Evolutionary conservation across 2,113 vertebrate species (phyloP).

Genomic region (Amblyopsis rosae): DNA sequence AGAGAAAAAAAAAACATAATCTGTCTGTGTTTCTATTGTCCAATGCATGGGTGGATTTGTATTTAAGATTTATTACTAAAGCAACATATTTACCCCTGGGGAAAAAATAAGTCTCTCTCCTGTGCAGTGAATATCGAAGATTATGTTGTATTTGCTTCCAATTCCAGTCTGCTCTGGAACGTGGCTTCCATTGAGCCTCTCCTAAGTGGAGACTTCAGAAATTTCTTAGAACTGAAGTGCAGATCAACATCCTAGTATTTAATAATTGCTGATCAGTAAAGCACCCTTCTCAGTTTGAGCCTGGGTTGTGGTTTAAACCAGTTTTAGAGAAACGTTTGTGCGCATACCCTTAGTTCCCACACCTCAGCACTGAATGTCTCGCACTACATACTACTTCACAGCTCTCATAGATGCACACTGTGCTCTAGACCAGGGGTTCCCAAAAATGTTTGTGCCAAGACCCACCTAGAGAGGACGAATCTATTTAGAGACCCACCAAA

Average conservation of each 20-base stretch:
- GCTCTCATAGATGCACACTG: too few species aligned
- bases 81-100: neutral
- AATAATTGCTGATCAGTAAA: neutral
- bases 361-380: too few species aligned
- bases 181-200: constrained; percentile 21
- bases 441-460: too few species aligned
- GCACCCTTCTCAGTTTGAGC: neutral
- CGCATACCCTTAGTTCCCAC: neutral
- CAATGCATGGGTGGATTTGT: constrained; percentile 11
- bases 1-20: constrained; percentile 2
- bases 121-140: neutral
- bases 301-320: neutral
- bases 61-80: constrained; percentile 29
- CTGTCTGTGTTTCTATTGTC: constrained; percentile 8
- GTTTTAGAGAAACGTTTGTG: neutral
- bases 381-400: too few species aligned
- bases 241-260: neutral
- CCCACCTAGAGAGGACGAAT: too few species aligned
- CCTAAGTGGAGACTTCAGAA: neutral
- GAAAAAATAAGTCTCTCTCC: neutral
- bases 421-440: too few species aligned
- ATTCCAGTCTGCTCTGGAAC: constrained; percentile 28
- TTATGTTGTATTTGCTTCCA: neutral
- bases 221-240: constrained; percentile 9
- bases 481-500: too few species aligned